Evolutionary conservation across 2,113 vertebrate genomes (phyloP).

Genomic region (Elgaria multicarinata): DNA sequence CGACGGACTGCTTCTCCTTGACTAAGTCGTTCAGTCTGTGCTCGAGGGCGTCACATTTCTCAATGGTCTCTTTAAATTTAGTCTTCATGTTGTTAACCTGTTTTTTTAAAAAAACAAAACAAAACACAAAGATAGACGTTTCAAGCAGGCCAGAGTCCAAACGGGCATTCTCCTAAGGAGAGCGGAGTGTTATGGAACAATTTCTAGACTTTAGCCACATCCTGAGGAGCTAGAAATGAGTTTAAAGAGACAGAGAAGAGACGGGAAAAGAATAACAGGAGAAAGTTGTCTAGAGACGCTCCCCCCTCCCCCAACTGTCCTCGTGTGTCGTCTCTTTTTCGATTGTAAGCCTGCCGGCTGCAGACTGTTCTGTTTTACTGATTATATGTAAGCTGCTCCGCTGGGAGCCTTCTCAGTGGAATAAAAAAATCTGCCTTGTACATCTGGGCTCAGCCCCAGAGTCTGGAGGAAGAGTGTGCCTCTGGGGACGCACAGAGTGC

Average conservation of each 20-base stretch:
- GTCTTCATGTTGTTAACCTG: constrained; percentile 99
- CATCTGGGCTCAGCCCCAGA: too few relatives aligned
- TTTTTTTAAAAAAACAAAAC: constrained; percentile 60
- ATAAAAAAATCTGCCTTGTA: too few relatives aligned
- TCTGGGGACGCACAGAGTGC: too few relatives aligned
- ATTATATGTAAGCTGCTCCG: too few relatives aligned
- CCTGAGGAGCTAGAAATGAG: not conserved
- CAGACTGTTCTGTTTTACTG: not conserved
- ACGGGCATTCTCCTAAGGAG: not conserved
- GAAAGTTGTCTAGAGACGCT: not conserved
- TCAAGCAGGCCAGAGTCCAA: constrained; percentile 54
- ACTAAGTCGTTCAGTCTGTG: constrained; percentile 87
- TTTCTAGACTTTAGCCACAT: constrained; percentile 44
- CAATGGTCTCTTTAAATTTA: constrained; percentile 98
- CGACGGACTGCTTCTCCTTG: constrained; percentile 93
- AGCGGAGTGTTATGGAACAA: accelerated
- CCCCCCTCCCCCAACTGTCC: not conserved
- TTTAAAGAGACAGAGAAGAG: not conserved
- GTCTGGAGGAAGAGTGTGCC: too few relatives aligned
- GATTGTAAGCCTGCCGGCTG: not conserved
- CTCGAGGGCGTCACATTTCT: constrained; percentile 96
- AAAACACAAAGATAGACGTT: constrained; percentile 64
- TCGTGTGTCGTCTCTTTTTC: not conserved
- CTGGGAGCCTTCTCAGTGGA: too few relatives aligned
- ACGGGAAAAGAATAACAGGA: not conserved